Evolutionary conservation across 2,797 vertebrate genomes (phyloP).

Genomic region (Micromesistius poutassou): DNA sequence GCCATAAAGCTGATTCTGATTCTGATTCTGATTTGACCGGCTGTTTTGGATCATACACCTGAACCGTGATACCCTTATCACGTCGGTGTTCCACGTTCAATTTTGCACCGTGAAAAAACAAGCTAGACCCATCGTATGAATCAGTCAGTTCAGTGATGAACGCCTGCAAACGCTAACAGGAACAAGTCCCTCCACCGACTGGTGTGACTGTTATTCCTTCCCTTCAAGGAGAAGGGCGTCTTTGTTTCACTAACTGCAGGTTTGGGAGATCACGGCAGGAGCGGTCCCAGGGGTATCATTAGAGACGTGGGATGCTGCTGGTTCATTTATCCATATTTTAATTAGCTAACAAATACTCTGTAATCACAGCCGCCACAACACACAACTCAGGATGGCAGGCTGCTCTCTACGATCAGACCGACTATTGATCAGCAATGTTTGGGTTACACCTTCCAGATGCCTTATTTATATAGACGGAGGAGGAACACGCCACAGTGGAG

Average conservation of each 20-base stretch:
- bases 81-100: neutral
- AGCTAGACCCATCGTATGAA: neutral
- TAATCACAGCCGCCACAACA: conserved; percentile 56
- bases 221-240: conserved; percentile 28
- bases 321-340: conserved; percentile 55
- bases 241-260: conserved; percentile 39
- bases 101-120: neutral
- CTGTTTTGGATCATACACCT: neutral
- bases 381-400: conserved; percentile 49
- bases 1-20: no score
- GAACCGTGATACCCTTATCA: neutral
- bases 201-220: conserved; percentile 34
- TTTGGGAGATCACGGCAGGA: conserved; percentile 42
- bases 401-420: neutral
- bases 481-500: neutral
- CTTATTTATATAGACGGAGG: neutral
- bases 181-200: conserved; percentile 33
- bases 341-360: conserved; percentile 61
- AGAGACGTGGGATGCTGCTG: conserved; percentile 39
- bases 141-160: neutral
- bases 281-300: conserved; percentile 54
- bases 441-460: neutral
- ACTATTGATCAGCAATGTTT: neutral
- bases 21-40: no score
- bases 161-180: conserved; percentile 11